A percentile compares a stretch with the other conserved stretches of the same genome.
phyloP scores from a whole-genome alignment of 2,113 vertebrate species.

The Lasiurus cinereus region DNA sequence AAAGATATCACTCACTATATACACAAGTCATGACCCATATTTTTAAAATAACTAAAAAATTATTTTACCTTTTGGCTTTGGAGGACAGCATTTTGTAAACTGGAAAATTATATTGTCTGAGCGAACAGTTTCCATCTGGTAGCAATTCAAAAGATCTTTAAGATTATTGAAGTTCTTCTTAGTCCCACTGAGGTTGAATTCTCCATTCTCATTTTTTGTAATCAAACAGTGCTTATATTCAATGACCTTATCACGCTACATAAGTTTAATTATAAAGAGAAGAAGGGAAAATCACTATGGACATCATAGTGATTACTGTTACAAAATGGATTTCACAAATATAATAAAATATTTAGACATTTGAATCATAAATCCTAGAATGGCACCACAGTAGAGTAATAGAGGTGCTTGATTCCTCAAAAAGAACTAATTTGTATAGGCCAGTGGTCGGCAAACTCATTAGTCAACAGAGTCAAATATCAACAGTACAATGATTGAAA shows the following conservation, averaged over 20 bases:
- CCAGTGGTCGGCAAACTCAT: too few species aligned
- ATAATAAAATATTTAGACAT: slow-evolving; percentile 27
- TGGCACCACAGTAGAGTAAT: background rate
- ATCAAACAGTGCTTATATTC: slow-evolving; percentile 98
- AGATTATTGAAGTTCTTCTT: slow-evolving; percentile 94
- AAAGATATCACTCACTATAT: background rate
- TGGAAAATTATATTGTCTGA: slow-evolving; percentile 97
- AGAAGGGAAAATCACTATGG: slow-evolving; percentile 43
- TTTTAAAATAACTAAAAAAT: slow-evolving; percentile 49
- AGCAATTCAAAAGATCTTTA: slow-evolving; percentile 95
- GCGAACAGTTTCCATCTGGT: slow-evolving; percentile 98
- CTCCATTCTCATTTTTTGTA: slow-evolving; percentile 91
- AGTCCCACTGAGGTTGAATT: slow-evolving; percentile 95
- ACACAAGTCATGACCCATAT: background rate
- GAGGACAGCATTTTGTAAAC: slow-evolving; percentile 95
- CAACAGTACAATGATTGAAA: too few species aligned
- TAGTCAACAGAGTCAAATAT: too few species aligned
- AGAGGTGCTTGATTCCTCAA: slow-evolving; percentile 13
- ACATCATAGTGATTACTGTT: slow-evolving; percentile 27
- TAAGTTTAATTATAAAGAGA: slow-evolving; percentile 76
- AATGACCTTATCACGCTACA: slow-evolving; percentile 88
- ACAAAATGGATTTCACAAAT: slow-evolving; percentile 43
- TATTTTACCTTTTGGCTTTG: slow-evolving; percentile 93
- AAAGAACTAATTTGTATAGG: background rate
- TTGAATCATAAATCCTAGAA: background rate